Percentiles rank a stretch among this genome's conserved stretches.
phyloP scores from a whole-genome alignment of 2,113 vertebrate species.

The Psittacara wagleri region DNA sequence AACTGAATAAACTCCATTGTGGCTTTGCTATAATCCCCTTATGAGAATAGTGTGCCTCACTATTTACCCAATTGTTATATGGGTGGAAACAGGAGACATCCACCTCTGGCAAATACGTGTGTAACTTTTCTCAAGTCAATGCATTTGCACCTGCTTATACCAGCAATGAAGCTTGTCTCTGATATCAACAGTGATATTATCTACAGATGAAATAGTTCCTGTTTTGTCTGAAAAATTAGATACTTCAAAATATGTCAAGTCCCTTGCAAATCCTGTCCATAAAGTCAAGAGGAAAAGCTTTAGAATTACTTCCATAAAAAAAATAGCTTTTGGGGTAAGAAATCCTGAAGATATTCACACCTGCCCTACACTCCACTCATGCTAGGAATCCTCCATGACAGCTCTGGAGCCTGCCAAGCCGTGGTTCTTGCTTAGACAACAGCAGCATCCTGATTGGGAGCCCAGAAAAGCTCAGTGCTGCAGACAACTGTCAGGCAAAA shows the following conservation, averaged over 20 bases:
- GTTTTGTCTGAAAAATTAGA: slow-evolving; percentile 25
- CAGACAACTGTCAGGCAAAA: not conserved
- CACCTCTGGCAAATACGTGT: slow-evolving; percentile 18
- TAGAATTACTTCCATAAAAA: not conserved
- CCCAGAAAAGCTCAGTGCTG: not conserved
- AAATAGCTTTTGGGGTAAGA: not conserved
- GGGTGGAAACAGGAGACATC: slow-evolving; percentile 54
- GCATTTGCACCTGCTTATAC: slow-evolving; percentile 23
- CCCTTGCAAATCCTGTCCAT: not conserved
- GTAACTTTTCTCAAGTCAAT: slow-evolving; percentile 5
- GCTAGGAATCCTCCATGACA: not conserved
- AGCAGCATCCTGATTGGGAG: not conserved
- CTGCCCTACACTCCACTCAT: not conserved
- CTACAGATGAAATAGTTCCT: slow-evolving; percentile 46
- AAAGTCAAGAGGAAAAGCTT: not conserved
- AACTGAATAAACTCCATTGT: slow-evolving; percentile 59
- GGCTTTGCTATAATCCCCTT: slow-evolving; percentile 55
- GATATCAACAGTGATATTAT: slow-evolving; percentile 27
- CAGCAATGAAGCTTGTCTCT: not conserved
- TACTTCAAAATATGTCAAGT: slow-evolving; percentile 33
- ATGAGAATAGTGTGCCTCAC: slow-evolving; percentile 36
- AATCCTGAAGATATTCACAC: not conserved
- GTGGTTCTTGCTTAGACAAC: not conserved
- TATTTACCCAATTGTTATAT: slow-evolving; percentile 61
- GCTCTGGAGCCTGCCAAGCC: not conserved